Evolutionary conservation across 2,888 invertebrate genomes (phyloP), one percentile per base, ranked within the genome.

Genomic region (Athrips mouffetella): DNA sequence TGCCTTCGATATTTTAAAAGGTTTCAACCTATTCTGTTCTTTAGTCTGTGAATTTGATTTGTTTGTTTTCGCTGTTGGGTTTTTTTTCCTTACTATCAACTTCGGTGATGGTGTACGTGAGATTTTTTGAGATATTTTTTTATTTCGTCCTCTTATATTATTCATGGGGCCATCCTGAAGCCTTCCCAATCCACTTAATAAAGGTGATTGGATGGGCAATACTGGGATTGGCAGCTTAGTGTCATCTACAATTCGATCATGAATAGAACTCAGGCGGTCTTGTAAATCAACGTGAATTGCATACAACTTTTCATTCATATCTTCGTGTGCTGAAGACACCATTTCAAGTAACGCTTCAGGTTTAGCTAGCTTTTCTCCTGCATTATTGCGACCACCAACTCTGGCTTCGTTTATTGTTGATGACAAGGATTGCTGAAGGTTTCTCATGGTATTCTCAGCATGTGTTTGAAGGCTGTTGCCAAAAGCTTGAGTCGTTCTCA

Each of bases 261-360:
- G 76, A 51, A 80, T 59, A 18, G 76, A 62, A 53, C 72, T 65
- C 40, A 83, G 54, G 21, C 78, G 71, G 49, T 82, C 82, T 54
- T 73, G 77, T 3, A 85, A 66, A 60, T 83, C 81, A 16, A 64
- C 59, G 44, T 78, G 80, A 31, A 85, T 59, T 15, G 70, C 72
- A 62, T 72, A 68, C 8, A 87, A 53, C 58, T 77, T 85, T 47
- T 84, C 80, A 55, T 65, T 75, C 1, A 82, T 54, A 31, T 85
- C 76, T 49, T 75, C 70, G 30, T 67, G 70, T 42, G 60, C 67
- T 54, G 59, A 65, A 15, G 70, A 55, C 39, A 79, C 55, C n/a
- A 56, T 54, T 48, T 77, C 71, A 13, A 80, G 52, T 45, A 84
- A 52, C 31, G 74, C 62, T n/a, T 70, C 55, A 1, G 71, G 64